Base-by-base conservation (phyloP, 2,888 invertebrate genomes). In the Drosophila colorata region DNA sequence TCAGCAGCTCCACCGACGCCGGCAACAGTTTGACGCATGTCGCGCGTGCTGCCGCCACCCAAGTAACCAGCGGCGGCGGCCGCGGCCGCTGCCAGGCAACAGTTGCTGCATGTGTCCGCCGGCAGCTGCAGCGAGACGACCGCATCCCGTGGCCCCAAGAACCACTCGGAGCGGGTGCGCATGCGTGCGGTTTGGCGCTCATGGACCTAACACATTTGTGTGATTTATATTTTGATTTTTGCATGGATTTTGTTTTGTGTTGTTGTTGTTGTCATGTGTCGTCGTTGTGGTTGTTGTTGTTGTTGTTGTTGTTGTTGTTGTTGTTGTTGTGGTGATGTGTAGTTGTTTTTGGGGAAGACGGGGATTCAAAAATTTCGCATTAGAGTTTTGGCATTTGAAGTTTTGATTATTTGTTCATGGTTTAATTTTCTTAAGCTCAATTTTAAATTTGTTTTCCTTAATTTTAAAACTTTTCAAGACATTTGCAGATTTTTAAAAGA, bases 141-240 rank as follows among this genome's bases (percentile, higher is more conserved):
- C 43, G 83, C 88, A 44, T 91, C 92, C 60, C 90, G 83, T 48
- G 91, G 91, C 71, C 91, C 91, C 92, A 97, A 95, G 94, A 98
- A 99, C 99, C 99, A 99, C 93, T 99, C 98, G 68, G 98, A 98
- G 86, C 99, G 95, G 80, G 98, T 98, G 92, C 97, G 95, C 97
- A 99, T 98, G 87, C 99, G 95, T 92, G 97, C 97, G 78, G 98
- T 96, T 94, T 99, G 99, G 91, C 98, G 95, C 93, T 98, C 98
- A 94, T 98, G 98, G 88, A 98, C 98, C 97, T 97, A 87, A 70
- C 78, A 44, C 58, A 46, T 55, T 63, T 57, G 73, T 56, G 55
- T 67, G 40, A 35, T 67, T 63, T 57, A 37, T 55, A 51, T 66
- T 60, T 72, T 33, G 31, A 33, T 60, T 64, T 47, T 70, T 52